Evolutionary conservation across 2,113 vertebrate genomes (phyloP).

Genomic region (Bettongia penicillata): DNA sequence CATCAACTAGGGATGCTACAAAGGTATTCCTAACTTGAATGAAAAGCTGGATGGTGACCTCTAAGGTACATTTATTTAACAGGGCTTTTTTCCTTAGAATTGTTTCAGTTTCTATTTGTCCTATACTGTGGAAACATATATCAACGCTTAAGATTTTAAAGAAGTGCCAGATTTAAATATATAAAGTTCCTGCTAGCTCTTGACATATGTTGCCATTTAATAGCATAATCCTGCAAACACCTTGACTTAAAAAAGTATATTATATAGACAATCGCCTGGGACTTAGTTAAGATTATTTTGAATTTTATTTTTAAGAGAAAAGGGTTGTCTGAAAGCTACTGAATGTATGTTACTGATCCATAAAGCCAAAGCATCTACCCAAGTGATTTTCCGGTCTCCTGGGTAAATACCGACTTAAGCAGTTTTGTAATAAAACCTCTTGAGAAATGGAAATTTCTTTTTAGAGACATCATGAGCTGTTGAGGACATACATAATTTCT

Average conservation of each 20-base stretch:
- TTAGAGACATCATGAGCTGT: slow-evolving; percentile 19
- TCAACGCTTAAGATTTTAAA: background rate
- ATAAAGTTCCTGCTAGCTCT: background rate
- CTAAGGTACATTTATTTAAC: background rate
- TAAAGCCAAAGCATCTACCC: background rate
- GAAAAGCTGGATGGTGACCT: background rate
- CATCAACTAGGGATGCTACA: background rate
- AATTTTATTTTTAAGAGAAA: background rate
- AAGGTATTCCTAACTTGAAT: background rate
- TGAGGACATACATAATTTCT: slow-evolving; percentile 18
- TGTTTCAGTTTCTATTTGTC: background rate
- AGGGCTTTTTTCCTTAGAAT: background rate
- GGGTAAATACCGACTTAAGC: background rate
- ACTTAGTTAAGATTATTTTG: background rate
- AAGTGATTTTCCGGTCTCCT: slow-evolving; percentile 30
- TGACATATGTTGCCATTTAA: background rate
- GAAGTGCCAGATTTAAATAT: background rate
- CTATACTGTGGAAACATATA: background rate
- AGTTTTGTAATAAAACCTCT: slow-evolving; percentile 26
- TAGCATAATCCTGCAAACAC: background rate
- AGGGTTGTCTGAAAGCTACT: background rate
- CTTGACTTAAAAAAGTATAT: background rate
- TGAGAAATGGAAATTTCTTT: slow-evolving; percentile 41
- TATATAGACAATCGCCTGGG: background rate
- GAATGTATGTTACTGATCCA: background rate